These are phyloP conservation scores for Digitonthophagus gazella DNA, from an alignment of 2,888 invertebrate species.

Conservation along the genomic window DNA sequence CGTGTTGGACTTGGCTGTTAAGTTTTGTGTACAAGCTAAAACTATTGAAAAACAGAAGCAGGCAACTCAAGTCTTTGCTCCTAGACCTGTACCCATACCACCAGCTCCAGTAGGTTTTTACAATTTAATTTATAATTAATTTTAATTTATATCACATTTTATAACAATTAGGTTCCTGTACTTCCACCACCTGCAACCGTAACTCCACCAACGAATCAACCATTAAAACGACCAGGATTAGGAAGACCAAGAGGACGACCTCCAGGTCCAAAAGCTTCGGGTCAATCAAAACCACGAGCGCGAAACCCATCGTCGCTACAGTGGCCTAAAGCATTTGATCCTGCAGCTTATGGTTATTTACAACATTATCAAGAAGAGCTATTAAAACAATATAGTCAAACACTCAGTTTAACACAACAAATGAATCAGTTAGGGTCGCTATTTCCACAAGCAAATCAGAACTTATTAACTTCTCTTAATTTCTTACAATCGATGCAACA, in stretches of 20 bases:
- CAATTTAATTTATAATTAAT: neutral
- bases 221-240: constrained; percentile 42
- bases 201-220: constrained; percentile 30
- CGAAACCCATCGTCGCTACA: constrained; percentile 38
- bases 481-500: constrained; percentile 36
- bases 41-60: constrained; percentile 55
- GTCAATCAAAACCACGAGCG: constrained; percentile 40
- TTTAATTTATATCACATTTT: neutral
- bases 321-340: constrained; percentile 43
- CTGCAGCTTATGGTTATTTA: constrained; percentile 44
- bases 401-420: constrained; percentile 39
- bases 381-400: constrained; percentile 49
- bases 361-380: constrained; percentile 51
- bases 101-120: constrained; percentile 13
- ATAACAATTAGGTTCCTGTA: constrained; percentile 31
- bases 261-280: constrained; percentile 48
- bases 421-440: constrained; percentile 29
- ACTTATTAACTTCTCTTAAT: constrained; percentile 31
- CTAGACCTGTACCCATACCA: constrained; percentile 18
- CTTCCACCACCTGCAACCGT: constrained; percentile 34
- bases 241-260: constrained; percentile 56
- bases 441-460: constrained; percentile 22
- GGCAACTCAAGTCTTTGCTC: constrained; percentile 27
- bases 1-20: constrained; percentile 65
- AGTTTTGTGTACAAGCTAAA: constrained; percentile 66